Base-by-base conservation (phyloP, 2,888 invertebrate genomes). In the Pteria penguin region DNA sequence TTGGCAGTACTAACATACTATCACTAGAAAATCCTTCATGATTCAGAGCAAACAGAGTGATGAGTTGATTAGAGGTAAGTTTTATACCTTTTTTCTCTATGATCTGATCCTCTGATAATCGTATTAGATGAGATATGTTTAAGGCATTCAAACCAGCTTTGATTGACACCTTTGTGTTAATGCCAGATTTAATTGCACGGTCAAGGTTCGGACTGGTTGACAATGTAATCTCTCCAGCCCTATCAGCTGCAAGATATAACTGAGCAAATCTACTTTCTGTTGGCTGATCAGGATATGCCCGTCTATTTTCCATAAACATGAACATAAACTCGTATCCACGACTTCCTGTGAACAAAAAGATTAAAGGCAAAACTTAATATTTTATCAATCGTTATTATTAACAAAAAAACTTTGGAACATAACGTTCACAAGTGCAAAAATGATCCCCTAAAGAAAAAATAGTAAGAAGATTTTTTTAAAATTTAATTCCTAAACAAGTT, bases 21-120 rank as follows among this genome's bases (percentile, higher is more conserved):
- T 66, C 66, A 18, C 45, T 52, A 5, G 66, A 54, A 18, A n/a
- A 45, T 2, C 66, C 66, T n/a, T 66, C 66, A 54, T 66, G 66
- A 22, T 66, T 66, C 66, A 66, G 29, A 14, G 66, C 66, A 18
- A 66, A 27, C 27, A 66, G 26, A 4, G 66, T 29, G 3, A 52
- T 29, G 14, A 29, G n/a, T 29, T 54, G n/a, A 27, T 26, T n/a
- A 5, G 66, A 29, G 18, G 52, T 54, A 0, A 66, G n/a, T 18
- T 54, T 45, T 2, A 66, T 22, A 4, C 27, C 66, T 24, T 52
- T 66, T 36, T 36, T 45, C 22, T 66, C 66, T 8, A 66, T 54
- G 3, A 33, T 5, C 3, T n/a, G 14, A 29, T 66, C 45, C 5
- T 27, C 36, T 4, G 26, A 33, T 22, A 33, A 27, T 11, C 33